Evolutionary conservation across 2,797 vertebrate genomes (phyloP).

Genomic region (Eospalax fontanierii): DNA sequence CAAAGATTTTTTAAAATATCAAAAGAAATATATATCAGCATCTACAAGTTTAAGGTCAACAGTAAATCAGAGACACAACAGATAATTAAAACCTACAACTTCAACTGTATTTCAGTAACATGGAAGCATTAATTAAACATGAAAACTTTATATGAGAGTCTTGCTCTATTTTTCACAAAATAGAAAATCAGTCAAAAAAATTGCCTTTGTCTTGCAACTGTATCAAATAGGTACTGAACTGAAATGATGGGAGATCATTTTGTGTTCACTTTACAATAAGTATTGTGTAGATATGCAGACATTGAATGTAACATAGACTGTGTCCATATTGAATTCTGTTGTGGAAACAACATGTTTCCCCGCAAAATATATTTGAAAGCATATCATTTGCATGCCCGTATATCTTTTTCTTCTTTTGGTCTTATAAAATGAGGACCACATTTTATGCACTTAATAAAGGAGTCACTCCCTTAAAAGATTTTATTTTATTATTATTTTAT

Average conservation of each 20-base stretch:
- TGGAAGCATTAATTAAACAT: slow-evolving; percentile 48
- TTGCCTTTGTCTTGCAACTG: slow-evolving; percentile 63
- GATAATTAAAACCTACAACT: slow-evolving; percentile 62
- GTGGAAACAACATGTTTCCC: no score
- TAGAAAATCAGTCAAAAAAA: slow-evolving; percentile 22
- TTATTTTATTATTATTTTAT: no score
- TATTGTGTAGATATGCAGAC: slow-evolving; percentile 39
- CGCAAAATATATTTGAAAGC: slow-evolving; percentile 58
- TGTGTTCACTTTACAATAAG: slow-evolving; percentile 43
- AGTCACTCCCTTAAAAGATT: no score
- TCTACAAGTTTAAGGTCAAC: slow-evolving; percentile 45
- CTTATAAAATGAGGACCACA: slow-evolving; percentile 61
- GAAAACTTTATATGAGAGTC: not conserved
- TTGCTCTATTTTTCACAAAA: slow-evolving; percentile 72
- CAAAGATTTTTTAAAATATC: no score
- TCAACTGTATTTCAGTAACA: slow-evolving; percentile 43
- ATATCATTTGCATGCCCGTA: not conserved
- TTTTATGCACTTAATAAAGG: slow-evolving; percentile 78
- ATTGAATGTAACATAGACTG: slow-evolving; percentile 59
- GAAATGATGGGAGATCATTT: not conserved
- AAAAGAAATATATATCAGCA: slow-evolving; percentile 26
- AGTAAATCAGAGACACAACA: slow-evolving; percentile 61
- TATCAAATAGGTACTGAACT: slow-evolving; percentile 24
- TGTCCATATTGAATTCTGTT: slow-evolving; percentile 54
- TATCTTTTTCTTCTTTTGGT: slow-evolving; percentile 67